Base-by-base conservation (phyloP, 2,113 vertebrate genomes). In the Lota lota region DNA sequence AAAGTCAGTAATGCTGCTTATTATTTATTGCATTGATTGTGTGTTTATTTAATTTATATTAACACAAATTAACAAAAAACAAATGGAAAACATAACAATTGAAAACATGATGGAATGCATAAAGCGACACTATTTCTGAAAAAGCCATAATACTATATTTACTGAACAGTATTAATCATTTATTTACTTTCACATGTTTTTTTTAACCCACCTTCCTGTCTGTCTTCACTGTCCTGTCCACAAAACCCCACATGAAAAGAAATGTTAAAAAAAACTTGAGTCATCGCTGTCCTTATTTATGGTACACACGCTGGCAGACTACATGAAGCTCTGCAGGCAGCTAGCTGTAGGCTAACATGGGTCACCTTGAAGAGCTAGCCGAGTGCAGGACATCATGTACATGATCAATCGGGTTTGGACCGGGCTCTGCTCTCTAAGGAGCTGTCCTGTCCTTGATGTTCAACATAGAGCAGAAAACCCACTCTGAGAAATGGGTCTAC, bases 351-450 rank as follows among this genome's bases (percentile, higher is more conserved):
- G 59, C 58, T 1, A 56, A 7, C 59, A 19, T 22, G 70, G 77
- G 69, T 81, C 71, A 83, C 85, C 83, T 77, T 84, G 76, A 78
- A 64, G 72, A 69, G 63, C 73, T 74, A 65, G 15, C 66, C 61
- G 18, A 61, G 61, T 68, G 60, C 33, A 54, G 62, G 60, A 66
- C 50, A 50, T 47, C 22, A 63, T 67, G 72, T 57, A 21, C 70
- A 66, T 67, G 69, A 83, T 88, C 72, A 75, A 78, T 78, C 74
- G 83, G 75, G 67, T 72, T 40, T 66, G 72, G 64, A 36, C 18
- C 64, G 24, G 24, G 24, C 28, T 69, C 63, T 0, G 47, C 67
- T 59, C 77, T 73, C 68, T 5, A 22, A 73, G 66, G 77, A 79
- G 21, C 22, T 67, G 63, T 74, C 61, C 54, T 73, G 68, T 66